Evolutionary conservation across 2,888 invertebrate species (phyloP), one percentile per base, ranked within the genome.

Genomic region (Ichneumoninae sp.): DNA sequence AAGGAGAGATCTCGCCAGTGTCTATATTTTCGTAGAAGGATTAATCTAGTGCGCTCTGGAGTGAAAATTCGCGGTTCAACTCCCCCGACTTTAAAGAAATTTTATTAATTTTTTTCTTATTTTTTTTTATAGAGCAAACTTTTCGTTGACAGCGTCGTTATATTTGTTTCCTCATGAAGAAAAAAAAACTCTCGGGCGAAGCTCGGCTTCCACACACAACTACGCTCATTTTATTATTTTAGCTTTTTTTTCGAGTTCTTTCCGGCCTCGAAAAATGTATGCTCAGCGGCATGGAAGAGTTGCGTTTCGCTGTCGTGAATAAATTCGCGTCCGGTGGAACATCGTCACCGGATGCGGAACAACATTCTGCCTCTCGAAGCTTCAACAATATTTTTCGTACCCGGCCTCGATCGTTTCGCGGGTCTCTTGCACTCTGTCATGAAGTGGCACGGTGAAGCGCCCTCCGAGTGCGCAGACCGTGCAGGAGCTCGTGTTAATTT

Each of bases 81-180:
- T 47, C 13, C 16, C 44, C 4, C 16, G 13, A 3, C 44, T 47
- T 47, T 16, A 16, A 47, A 47, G 33, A 57, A 57, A 36, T 13
- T 52, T 16, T 71, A 71, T 26, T 44, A 54, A 66, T 72, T 72
- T 44, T 70, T 33, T 72, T 80, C 72, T 54, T 33, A 2, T 3
- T 19, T 13, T 66, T 19, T 1, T 10, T 22, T 33, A 16, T 47
- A 13, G 4, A 47, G 4, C 62, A 52, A 26, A 50, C 36, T 19
- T 19, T 13, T 68, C 68, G 36, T 6, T 40, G 19, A n/a, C 8
- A 54, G 52, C 19, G 19, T 54, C 52, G 52, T 54, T 54, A 19
- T 54, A 54, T 54, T 19, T 19, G 52, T 54, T 54, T 22, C 3
- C 19, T 54, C 52, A 19, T 22, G 52, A 19, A 54, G 19, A 54